Evolutionary conservation across 2,888 invertebrate genomes (phyloP), one percentile per base, ranked within the genome.

Genomic region (Brachyopa scutellaris): DNA sequence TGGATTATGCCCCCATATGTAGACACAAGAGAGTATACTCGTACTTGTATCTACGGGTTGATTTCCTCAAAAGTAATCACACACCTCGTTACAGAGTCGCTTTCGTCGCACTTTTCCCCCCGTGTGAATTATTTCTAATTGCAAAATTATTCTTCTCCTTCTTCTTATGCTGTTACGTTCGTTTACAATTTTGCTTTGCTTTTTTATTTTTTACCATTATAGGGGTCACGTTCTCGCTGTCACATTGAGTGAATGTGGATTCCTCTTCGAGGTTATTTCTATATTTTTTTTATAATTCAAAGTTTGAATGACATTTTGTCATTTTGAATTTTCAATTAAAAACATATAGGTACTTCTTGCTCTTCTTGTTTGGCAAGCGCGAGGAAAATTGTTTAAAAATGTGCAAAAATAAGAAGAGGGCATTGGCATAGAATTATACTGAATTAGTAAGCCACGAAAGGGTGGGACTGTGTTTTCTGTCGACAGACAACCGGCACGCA

Each of bases 111-210:
- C 38, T 23, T 5, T 17, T 17, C 0, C 19, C 15, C 53, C 33
- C 67, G 66, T 77, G 70, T 79, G 74, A 79, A 79, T 55, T 79
- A 67, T 47, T 79, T 79, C 61, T 79, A 73, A 79, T 79, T 79
- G 74, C 79, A 55, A 79, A 73, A 72, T 67, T 47, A 61, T 79
- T 73, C 19, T 61, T 36, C 47, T 8, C 15, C 29, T 51, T 13
- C 49, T 42, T 26, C 31, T 51, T 13, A 15, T 70, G 23, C 19
- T 26, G 5, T 23, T 38, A 15, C 23, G 38, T 55, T 55, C n/a
- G 36, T 45, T 36, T n/a, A n/a, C n/a, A 8, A 23, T 57, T 17
- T 26, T 31, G 21, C 15, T 2, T 23, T 8, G n/a, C n/a, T n/a
- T 45, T 17, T 31, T 57, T 29, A 21, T 45, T 1, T 36, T 9